Evolutionary conservation across 2,113 vertebrate species (phyloP).

Genomic region (Mellivora capensis): DNA sequence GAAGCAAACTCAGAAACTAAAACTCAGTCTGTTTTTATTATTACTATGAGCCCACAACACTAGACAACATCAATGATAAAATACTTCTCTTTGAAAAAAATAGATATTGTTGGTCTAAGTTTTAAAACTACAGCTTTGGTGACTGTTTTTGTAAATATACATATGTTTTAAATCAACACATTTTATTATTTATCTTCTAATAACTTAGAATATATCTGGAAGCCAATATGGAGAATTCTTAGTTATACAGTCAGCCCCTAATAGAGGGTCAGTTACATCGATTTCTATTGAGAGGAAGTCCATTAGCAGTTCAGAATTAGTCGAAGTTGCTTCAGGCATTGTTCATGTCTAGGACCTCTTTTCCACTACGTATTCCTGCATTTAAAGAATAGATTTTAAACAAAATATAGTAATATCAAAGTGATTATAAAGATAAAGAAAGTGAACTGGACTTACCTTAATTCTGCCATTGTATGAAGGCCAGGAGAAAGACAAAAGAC

Average conservation of each 20-base stretch:
- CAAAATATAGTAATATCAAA: background rate
- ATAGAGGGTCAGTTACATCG: background rate
- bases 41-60: background rate
- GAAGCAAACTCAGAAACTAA: background rate
- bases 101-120: background rate
- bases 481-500: background rate
- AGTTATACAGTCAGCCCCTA: background rate
- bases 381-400: background rate
- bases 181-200: background rate
- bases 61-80: background rate
- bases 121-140: background rate
- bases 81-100: background rate
- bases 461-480: background rate
- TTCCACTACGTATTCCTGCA: background rate
- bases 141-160: background rate
- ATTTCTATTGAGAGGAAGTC: background rate
- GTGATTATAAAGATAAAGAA: background rate
- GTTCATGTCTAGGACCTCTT: background rate
- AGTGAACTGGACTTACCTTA: background rate
- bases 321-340: background rate
- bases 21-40: background rate
- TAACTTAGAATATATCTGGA: background rate
- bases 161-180: background rate
- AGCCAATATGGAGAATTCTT: background rate
- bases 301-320: background rate